Percentiles rank a stretch among this genome's conserved stretches.
These are phyloP conservation scores for Paracanthobrama guichenoti DNA, from an alignment of 2,113 vertebrate species.

Conservation along the genomic window DNA sequence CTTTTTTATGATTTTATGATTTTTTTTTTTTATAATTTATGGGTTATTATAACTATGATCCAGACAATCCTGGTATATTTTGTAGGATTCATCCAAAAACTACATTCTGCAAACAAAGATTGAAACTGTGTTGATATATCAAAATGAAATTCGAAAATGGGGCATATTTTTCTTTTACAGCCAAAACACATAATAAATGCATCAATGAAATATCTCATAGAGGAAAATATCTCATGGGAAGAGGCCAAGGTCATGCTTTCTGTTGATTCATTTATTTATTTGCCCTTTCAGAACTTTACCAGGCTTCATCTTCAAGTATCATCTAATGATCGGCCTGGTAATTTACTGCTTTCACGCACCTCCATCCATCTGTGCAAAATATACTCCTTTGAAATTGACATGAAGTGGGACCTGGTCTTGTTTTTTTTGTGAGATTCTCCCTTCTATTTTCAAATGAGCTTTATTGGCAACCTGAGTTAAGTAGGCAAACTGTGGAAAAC, in stretches of 20 bases:
- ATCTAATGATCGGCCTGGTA: conserved; percentile 62
- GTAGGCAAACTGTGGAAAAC: conserved; percentile 13
- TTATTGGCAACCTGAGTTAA: neutral
- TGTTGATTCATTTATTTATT: neutral
- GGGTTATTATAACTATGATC: too few species aligned
- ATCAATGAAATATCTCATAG: neutral
- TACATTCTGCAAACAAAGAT: too few species aligned
- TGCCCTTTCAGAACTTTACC: neutral
- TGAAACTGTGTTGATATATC: too few species aligned
- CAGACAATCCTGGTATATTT: too few species aligned
- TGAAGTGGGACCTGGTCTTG: conserved; percentile 1
- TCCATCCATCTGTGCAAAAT: conserved; percentile 51
- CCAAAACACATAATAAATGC: neutral
- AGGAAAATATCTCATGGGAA: neutral
- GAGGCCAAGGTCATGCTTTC: conserved; percentile 28
- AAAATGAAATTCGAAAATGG: too few species aligned
- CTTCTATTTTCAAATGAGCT: neutral
- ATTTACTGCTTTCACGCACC: conserved; percentile 54
- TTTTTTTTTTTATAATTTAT: too few species aligned
- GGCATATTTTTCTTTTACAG: neutral
- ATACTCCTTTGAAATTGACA: neutral
- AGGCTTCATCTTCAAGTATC: conserved; percentile 62
- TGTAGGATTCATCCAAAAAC: too few species aligned
- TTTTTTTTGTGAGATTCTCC: neutral
- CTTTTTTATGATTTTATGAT: too few species aligned